phyloP scores from a whole-genome alignment of 2,888 invertebrate species.

The Apotomis capreana region DNA sequence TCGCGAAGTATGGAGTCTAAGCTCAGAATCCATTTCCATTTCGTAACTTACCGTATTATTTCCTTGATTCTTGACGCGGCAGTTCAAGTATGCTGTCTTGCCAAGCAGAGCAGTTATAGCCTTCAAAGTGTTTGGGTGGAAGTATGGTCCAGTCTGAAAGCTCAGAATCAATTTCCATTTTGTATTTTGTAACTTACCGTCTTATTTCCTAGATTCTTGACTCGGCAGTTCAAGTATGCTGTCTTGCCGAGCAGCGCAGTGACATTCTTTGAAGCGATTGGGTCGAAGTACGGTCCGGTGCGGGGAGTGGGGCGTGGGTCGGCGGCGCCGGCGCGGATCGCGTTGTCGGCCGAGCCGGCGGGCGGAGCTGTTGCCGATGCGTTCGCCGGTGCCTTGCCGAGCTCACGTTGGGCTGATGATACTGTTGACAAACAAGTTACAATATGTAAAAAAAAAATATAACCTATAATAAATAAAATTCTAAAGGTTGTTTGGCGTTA shows the following conservation, averaged over 20 bases:
- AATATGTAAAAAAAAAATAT: no score
- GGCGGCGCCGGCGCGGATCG: conserved; percentile 67
- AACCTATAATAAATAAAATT: no score
- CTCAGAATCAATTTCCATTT: neutral
- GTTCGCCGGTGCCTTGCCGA: conserved; percentile 71
- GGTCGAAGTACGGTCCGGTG: conserved; percentile 90
- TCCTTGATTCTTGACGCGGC: conserved; percentile 94
- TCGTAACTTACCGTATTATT: conserved; percentile 91
- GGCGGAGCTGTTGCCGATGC: conserved; percentile 75
- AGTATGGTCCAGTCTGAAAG: conserved; percentile 66
- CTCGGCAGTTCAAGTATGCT: conserved; percentile 94
- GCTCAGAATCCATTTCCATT: no score
- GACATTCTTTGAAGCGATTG: conserved; percentile 87
- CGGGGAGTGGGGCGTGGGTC: conserved; percentile 78
- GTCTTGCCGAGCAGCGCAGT: conserved; percentile 95
- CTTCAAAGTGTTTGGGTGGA: conserved; percentile 88
- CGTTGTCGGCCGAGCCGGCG: conserved; percentile 84
- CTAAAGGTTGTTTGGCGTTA: no score
- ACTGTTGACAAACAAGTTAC: conserved; percentile 60
- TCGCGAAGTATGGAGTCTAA: conserved; percentile 87
- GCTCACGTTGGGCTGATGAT: conserved; percentile 77
- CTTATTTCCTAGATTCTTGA: conserved; percentile 95
- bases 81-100: conserved; percentile 94
- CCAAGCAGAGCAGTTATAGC: conserved; percentile 92
- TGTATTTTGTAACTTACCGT: conserved; percentile 85